Base-by-base conservation (phyloP, 2,797 vertebrate species). In the Caiman crocodilus region DNA sequence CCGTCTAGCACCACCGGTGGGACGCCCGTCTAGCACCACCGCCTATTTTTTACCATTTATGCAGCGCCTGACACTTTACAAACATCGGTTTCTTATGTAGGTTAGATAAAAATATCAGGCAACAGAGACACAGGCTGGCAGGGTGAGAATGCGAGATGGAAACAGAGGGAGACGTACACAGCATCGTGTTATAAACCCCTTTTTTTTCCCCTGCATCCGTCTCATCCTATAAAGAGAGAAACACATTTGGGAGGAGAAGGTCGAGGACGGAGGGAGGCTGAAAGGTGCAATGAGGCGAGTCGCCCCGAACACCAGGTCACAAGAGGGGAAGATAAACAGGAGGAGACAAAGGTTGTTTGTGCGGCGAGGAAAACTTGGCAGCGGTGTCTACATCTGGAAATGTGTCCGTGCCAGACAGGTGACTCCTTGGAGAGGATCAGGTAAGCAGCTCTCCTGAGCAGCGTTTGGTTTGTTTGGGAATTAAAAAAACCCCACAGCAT, bases 91-190 rank as follows among this genome's bases (percentile, higher is more conserved):
- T 42, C 78, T 20, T 59, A 78, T 88, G 79, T 28, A 76, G 81
- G 57, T 14, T 92, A 81, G 71, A 63, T 17, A 91, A 83, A 93
- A 90, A 91, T 50, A 50, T 50, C 28, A 88, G 91, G 57, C 0
- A 59, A 90, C 89, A 90, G 61, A 88, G 87, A 76, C 3, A 50
- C 21, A 26, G 79, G 88, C 85, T 93, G 82, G 79, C 92, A n/a
- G 61, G 57, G 75, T 35, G 35, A 23, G 30, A 30, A 30, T 3
- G 10, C 21, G 18, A 11, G 65, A 30, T 20, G 30, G 76, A 67
- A 80, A 21, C 58, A 60, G 77, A 61, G 69, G 32, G 30, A 94
- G 93, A 76, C 2, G 86, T 61, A 61, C 55, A 75, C 58, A 91
- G 85, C 25, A 17, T 63, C 91, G 86, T 81, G 81, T 93, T 95